phyloP scores from a whole-genome alignment of 2,113 vertebrate genomes.

The Daubentonia madagascariensis region DNA sequence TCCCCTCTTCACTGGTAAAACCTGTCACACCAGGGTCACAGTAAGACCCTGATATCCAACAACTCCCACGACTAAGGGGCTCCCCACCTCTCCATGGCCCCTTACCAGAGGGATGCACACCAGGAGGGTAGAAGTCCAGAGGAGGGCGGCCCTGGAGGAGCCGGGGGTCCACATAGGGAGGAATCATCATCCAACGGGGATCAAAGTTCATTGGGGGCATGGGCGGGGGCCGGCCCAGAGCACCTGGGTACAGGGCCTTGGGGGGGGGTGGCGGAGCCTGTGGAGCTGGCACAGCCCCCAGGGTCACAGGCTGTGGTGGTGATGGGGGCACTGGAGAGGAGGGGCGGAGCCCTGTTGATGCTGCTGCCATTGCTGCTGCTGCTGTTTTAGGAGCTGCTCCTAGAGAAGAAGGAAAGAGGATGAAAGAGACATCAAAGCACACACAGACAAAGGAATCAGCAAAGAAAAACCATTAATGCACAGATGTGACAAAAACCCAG shows the following conservation, averaged over 20 bases:
- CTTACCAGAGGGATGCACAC: constrained; percentile 92
- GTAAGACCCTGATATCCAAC: background rate
- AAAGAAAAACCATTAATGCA: background rate
- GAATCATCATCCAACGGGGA: constrained; percentile 97
- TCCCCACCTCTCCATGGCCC: rapidly evolving
- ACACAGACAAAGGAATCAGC: rapidly evolving
- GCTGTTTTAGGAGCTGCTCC: constrained; percentile 94
- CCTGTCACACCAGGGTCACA: background rate
- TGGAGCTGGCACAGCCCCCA: constrained; percentile 80
- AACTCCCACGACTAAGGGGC: constrained; percentile 51
- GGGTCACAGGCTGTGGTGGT: constrained; percentile 76
- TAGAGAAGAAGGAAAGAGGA: constrained; percentile 28
- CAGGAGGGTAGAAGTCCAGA: constrained; percentile 91
- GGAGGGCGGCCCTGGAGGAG: constrained; percentile 93
- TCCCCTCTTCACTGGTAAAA: background rate
- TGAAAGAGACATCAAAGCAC: background rate
- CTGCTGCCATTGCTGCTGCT: constrained; percentile 80
- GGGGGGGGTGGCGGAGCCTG: constrained; percentile 75
- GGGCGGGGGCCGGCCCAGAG: constrained; percentile 90
- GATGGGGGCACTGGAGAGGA: constrained; percentile 82
- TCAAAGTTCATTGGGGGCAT: constrained; percentile 92
- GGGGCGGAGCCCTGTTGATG: constrained; percentile 82
- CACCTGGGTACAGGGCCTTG: constrained; percentile 87
- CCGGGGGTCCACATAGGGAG: constrained; percentile 93
- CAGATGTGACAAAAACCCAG: too few relatives aligned